Percentiles rank a stretch among this genome's conserved stretches.
Conservation (phyloP, 2,113 vertebrate species). For the Otocyon megalotis region DNA sequence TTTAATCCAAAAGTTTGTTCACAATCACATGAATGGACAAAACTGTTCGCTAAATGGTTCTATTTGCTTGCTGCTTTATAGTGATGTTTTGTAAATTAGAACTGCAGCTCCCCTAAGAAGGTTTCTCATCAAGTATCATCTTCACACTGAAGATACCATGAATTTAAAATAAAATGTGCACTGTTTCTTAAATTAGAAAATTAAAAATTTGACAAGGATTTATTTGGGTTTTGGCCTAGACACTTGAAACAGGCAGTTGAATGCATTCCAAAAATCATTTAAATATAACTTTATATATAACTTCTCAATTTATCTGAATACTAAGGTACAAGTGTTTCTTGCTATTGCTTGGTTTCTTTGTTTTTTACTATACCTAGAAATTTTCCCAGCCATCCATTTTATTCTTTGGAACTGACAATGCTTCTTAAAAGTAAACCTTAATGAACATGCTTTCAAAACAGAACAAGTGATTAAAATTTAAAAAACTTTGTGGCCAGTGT, state of each 20-base stretch:
- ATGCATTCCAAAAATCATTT: conserved; percentile 11
- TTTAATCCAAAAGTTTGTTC: neutral
- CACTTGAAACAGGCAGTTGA: neutral
- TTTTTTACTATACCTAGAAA: neutral
- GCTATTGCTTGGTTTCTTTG: neutral
- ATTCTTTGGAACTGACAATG: neutral
- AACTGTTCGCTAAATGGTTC: neutral
- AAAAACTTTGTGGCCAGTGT: neutral
- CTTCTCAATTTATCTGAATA: conserved; percentile 34
- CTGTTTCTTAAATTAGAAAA: neutral
- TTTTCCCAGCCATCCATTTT: neutral
- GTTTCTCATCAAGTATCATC: conserved; percentile 1
- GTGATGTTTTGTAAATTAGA: neutral
- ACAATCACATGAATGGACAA: neutral
- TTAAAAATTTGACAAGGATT: neutral
- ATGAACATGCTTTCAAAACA: conserved; percentile 44
- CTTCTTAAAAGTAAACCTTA: neutral
- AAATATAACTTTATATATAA: neutral
- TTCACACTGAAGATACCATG: neutral
- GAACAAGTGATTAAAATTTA: neutral
- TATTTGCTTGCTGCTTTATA: neutral
- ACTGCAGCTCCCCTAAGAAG: neutral
- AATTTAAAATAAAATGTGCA: neutral
- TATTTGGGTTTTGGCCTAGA: neutral
- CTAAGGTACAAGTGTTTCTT: neutral